Evolutionary conservation across 1,140 invertebrate species (phyloP), one percentile per base, ranked within the genome.

Genomic region (Meloidogyne exigua): DNA sequence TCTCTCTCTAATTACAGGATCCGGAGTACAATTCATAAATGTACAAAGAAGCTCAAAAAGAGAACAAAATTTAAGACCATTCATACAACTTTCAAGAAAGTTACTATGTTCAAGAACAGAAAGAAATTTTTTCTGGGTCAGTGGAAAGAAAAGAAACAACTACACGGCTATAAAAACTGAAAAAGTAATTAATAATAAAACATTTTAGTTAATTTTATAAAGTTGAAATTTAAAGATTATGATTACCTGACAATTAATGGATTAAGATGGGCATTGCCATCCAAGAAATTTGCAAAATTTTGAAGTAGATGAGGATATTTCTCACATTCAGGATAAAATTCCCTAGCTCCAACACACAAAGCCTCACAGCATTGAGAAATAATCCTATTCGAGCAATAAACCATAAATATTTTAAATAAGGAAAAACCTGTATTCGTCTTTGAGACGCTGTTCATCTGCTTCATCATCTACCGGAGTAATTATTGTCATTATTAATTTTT

Each of bases 11-110:
- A 79, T 65, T 23, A 36, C 32, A 15, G 78, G 77, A 39, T 80
- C 77, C 4, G 77, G 77, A 23, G 49, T 65, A 79, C 76, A 79
- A 80, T 80, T 79, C 13, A 49, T 68, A 23, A 79, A 81, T 13
- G 76, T 70, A 63, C 77, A 79, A 23, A 79, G 62, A 18, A 79
- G 62, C 18, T 79, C 77, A 57, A 79, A 79, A 18, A 79, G 42
- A 25, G 78, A 69, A 23, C 79, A 69, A n/a, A 71, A 79, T 21
- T 79, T 68, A 5, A 79, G 39, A 13, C 36, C 26, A 5, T 18
- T 28, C 26, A 79, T 23, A 65, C 77, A 79, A 26, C 28, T 64
- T n/a, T 79, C 77, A n/a, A 79, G 23, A 32, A 79, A 79, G 9
- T 70, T 36, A 57, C 77, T 79, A n/a, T 79, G 44, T 76, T 79